Evolutionary conservation across 2,113 vertebrate species (phyloP), one percentile per base, ranked within the genome.

Genomic region (Naja naja): DNA sequence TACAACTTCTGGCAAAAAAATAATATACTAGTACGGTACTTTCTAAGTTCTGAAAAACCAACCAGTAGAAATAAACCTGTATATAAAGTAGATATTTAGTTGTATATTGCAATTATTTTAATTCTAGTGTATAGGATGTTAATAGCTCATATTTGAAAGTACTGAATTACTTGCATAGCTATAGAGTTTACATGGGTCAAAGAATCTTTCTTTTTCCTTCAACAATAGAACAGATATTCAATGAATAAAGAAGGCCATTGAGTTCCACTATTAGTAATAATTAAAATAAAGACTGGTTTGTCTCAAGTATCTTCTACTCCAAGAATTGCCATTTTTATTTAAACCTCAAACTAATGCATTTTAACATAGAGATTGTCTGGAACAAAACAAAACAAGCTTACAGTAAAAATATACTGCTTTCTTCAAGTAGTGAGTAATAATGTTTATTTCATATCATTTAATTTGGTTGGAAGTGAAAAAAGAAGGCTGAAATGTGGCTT

Each of bases 321-420:
- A 91, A 96, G 93, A 93, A 93, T 88, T 94, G 93, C 10, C 60
- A 2, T 92, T 91, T 94, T 64, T 89, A 92, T 94, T 93, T 53
- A 3, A 94, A 96, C 92, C 92, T 95, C 93, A 52, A 88, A 94
- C 94, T 25, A 10, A 18, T 0, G 0, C 92, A 54, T 90, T 58
- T 96, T 96, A 94, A 74, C 92, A 91, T 0, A 60, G 54, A 91
- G 69, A 96, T 93, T 97, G 97, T 97, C 93, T 95, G 94, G 94
- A 94, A 96, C 95, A 96, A 94, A 52, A 34, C 89, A 92, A 60
- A 91, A 64, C 85, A 86, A 95, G 47, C 55, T 95, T 89, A 91
- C 64, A 92, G 94, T 85, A 81, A 74, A 95, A 95, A 94, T 25
- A 89, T 5, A 23, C 56, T 64, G 81, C 90, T 92, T 45, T 64